Conservation (phyloP, 2,113 vertebrate species). For the Tinamus guttatus region DNA sequence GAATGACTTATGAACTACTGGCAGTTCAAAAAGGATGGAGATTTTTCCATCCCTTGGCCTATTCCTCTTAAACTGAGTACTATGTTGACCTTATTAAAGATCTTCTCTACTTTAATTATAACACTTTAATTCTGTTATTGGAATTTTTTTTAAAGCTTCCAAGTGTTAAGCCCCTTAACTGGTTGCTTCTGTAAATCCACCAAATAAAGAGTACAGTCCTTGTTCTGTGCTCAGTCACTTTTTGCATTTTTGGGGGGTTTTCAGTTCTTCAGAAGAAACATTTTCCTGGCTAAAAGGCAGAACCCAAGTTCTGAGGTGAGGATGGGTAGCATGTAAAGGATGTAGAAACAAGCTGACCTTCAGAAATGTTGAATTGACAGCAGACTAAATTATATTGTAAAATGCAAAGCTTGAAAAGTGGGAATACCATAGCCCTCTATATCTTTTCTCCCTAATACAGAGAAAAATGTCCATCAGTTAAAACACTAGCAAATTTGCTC, state of each 20-base stretch:
- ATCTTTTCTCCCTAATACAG: background rate
- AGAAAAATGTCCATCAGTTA: background rate
- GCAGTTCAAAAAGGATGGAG: background rate
- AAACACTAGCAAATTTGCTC: background rate
- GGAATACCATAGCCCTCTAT: background rate
- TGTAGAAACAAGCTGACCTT: accelerated
- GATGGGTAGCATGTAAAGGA: background rate
- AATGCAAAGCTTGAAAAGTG: background rate
- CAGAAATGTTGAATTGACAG: background rate
- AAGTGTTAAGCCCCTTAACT: background rate
- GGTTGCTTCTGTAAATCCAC: background rate
- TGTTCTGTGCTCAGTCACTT: background rate
- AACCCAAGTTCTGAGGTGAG: background rate
- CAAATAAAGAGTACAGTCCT: background rate
- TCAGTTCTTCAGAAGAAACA: background rate
- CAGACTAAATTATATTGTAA: background rate
- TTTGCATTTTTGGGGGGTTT: background rate
- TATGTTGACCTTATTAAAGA: background rate
- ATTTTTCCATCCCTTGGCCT: conserved; percentile 1
- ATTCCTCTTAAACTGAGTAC: background rate
- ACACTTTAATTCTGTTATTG: background rate
- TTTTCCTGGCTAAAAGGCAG: background rate
- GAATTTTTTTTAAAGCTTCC: background rate
- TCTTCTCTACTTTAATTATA: background rate
- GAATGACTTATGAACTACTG: accelerated